Conservation (phyloP, 2,113 vertebrate species). For the Stictonetta naevosa region DNA sequence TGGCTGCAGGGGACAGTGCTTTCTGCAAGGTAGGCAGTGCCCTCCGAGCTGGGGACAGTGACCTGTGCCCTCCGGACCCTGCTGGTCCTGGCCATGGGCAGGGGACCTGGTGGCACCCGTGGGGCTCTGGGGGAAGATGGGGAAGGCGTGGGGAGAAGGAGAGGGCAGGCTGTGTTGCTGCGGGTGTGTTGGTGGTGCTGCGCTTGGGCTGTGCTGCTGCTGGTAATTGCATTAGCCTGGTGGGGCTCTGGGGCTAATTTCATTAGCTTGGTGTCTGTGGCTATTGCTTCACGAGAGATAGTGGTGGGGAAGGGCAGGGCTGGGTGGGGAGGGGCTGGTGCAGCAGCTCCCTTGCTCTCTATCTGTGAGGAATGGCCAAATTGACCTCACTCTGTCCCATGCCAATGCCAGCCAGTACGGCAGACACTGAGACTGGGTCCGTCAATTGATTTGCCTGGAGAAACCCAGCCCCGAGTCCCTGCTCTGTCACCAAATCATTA, state of each 20-base stretch:
- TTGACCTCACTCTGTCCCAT: not conserved
- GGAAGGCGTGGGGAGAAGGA: not conserved
- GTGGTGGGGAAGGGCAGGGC: not conserved
- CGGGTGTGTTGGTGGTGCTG: not conserved
- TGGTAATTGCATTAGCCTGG: slow-evolving; percentile 44
- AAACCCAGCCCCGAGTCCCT: not conserved
- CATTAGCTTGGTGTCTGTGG: slow-evolving; percentile 59
- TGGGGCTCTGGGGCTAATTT: slow-evolving; percentile 48
- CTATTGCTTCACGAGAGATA: slow-evolving; percentile 7
- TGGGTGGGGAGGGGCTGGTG: not conserved
- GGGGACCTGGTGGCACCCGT: not conserved
- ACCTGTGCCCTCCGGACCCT: not conserved
- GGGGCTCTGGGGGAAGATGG: not conserved
- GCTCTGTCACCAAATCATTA: not conserved
- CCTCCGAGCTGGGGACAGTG: not conserved
- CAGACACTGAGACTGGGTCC: not conserved
- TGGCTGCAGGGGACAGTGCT: not conserved
- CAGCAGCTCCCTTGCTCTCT: not conserved
- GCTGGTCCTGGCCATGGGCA: not conserved
- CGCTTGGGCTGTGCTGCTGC: not conserved
- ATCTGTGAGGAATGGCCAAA: not conserved
- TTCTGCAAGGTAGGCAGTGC: slow-evolving; percentile 54
- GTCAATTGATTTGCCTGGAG: not conserved
- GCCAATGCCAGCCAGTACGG: not conserved
- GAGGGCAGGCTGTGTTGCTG: not conserved